A percentile compares a stretch with the other conserved stretches of the same genome.
Evolutionary conservation across 2,113 vertebrate species (phyloP).

Genomic region (Sturnira hondurensis): DNA sequence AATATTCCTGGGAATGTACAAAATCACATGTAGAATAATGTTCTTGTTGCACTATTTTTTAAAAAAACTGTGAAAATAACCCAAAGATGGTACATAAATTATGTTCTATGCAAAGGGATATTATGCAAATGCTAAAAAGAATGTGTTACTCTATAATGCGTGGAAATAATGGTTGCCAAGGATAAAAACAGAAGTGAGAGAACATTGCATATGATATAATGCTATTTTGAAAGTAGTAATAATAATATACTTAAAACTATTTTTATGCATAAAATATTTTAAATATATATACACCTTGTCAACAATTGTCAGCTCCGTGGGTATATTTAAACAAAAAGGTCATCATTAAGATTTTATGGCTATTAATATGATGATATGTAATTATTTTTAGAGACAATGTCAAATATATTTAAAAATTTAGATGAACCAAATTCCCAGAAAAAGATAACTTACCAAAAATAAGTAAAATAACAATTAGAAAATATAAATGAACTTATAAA

Average conservation of each 20-base stretch:
- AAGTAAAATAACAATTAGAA: background rate
- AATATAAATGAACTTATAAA: background rate
- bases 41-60: background rate
- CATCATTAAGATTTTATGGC: background rate
- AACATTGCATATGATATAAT: background rate
- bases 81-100: background rate
- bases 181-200: background rate
- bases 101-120: background rate
- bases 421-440: background rate
- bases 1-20: background rate
- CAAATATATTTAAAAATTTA: background rate
- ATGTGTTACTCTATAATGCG: background rate
- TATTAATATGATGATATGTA: background rate
- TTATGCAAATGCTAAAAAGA: background rate
- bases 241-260: background rate
- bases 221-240: background rate
- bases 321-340: background rate
- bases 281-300: background rate
- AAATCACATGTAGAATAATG: background rate
- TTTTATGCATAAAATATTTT: background rate
- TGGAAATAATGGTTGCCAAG: background rate
- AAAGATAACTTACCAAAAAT: background rate
- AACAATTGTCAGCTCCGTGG: background rate
- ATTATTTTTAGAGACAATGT: background rate
- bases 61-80: background rate